phyloP scores from a whole-genome alignment of 2,113 vertebrate genomes.

The Caloenas nicobarica region DNA sequence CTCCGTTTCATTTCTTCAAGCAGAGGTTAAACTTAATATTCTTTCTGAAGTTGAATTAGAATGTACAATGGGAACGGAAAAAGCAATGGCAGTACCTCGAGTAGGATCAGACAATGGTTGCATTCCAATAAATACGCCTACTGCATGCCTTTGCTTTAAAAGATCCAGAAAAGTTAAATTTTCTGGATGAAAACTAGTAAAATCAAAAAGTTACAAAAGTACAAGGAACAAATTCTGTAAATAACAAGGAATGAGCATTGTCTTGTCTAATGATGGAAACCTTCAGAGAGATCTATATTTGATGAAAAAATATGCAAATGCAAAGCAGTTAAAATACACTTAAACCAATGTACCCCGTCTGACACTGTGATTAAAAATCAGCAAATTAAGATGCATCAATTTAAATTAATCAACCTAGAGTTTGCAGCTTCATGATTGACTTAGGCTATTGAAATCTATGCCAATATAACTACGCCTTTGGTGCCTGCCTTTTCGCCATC shows the following conservation, averaged over 20 bases:
- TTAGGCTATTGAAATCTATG: neutral
- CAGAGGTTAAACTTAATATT: slow-evolving; percentile 47
- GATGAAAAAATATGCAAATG: neutral
- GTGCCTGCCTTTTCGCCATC: neutral
- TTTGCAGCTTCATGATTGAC: neutral
- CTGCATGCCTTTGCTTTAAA: neutral
- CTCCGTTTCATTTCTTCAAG: slow-evolving; percentile 34
- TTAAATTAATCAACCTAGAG: neutral
- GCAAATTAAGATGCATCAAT: neutral
- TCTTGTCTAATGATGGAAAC: neutral
- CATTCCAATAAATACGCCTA: neutral
- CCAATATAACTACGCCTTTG: neutral
- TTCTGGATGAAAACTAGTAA: neutral
- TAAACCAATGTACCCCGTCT: neutral
- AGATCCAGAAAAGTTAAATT: neutral
- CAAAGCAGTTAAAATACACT: neutral
- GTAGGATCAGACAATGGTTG: neutral
- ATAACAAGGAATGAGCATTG: neutral
- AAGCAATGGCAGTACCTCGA: neutral
- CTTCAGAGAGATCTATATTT: neutral
- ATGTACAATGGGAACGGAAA: neutral
- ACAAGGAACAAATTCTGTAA: neutral
- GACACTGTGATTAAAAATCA: neutral
- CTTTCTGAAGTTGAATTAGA: slow-evolving; percentile 56
- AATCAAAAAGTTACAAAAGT: neutral